These are phyloP conservation scores for Aurelia sp. DNA, from an alignment of 30 jellyfish, hydroid and myxozoan genomes.

Conservation along the genomic window DNA sequence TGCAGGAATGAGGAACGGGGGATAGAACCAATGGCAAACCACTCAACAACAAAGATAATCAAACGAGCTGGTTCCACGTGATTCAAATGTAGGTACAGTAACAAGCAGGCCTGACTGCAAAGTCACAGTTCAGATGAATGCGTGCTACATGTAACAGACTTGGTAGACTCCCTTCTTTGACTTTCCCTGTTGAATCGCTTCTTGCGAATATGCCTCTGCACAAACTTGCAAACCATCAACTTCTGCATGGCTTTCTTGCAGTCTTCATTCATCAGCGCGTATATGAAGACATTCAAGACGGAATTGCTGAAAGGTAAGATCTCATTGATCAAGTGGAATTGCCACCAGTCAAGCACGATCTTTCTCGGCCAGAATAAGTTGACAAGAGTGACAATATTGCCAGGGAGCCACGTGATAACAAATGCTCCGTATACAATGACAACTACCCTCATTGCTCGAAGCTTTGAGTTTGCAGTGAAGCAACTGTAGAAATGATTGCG, in stretches of 20 bases:
- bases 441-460: slow-evolving; percentile 31
- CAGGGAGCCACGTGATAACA: slow-evolving; percentile 58
- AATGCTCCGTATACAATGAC: slow-evolving; percentile 70
- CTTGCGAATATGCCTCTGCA: not conserved
- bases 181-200: not conserved
- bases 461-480: slow-evolving; percentile 22
- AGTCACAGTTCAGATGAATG: not conserved
- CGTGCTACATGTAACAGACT: not conserved
- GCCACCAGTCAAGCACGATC: slow-evolving; percentile 30
- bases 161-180: not conserved
- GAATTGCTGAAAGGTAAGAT: slow-evolving; percentile 46
- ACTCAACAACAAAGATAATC: too few relatives aligned
- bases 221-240: not conserved
- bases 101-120: too few relatives aligned
- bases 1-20: too few relatives aligned
- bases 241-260: not conserved
- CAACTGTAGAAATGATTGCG: not conserved
- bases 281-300: slow-evolving; percentile 57
- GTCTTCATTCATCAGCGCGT: slow-evolving; percentile 52
- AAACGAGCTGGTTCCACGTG: too few relatives aligned
- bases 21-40: too few relatives aligned
- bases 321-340: slow-evolving; percentile 5
- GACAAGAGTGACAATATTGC: slow-evolving; percentile 12
- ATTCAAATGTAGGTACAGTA: too few relatives aligned
- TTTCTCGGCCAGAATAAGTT: not conserved